phyloP scores from a whole-genome alignment of 2,888 invertebrate genomes.

The Abrostola triplasia region DNA sequence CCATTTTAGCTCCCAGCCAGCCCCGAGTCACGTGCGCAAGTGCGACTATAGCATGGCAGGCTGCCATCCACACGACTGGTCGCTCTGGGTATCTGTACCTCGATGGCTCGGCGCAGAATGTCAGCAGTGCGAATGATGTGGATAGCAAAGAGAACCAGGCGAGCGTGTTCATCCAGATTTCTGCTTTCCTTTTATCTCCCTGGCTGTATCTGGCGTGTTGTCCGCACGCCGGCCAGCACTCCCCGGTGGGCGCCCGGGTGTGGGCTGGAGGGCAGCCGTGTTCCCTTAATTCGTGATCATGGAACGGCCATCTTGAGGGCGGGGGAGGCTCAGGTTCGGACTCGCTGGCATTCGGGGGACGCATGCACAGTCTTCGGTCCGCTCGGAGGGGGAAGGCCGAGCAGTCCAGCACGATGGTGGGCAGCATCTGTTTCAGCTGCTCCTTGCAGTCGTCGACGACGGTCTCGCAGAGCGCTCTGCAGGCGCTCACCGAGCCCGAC shows the following conservation, averaged over 20 bases:
- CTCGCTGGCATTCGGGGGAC: slow-evolving; percentile 87
- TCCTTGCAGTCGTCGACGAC: slow-evolving; percentile 92
- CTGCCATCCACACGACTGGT: slow-evolving; percentile 96
- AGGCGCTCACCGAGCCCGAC: slow-evolving; percentile 94
- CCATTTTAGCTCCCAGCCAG: slow-evolving; percentile 83
- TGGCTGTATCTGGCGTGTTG: slow-evolving; percentile 91
- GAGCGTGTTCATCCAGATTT: slow-evolving; percentile 93
- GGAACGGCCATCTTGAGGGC: slow-evolving; percentile 81
- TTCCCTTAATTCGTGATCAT: slow-evolving; percentile 71
- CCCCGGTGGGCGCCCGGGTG: slow-evolving; percentile 86
- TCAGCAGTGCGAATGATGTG: slow-evolving; percentile 94
- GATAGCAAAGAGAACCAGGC: slow-evolving; percentile 94
- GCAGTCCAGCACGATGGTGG: slow-evolving; percentile 93
- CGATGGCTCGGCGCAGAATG: slow-evolving; percentile 96
- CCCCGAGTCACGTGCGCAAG: slow-evolving; percentile 92
- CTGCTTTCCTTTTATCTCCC: slow-evolving; percentile 91
- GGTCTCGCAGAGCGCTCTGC: slow-evolving; percentile 94
- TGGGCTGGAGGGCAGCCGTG: slow-evolving; percentile 89
- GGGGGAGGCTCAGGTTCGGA: slow-evolving; percentile 80
- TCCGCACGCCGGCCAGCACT: slow-evolving; percentile 91
- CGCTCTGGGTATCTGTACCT: slow-evolving; percentile 97
- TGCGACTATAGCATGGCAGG: slow-evolving; percentile 95
- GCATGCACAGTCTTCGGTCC: slow-evolving; percentile 93
- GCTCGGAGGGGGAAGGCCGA: slow-evolving; percentile 93
- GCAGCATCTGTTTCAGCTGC: slow-evolving; percentile 91